Conservation (phyloP, 2,113 vertebrate species). For the Indri indri region DNA sequence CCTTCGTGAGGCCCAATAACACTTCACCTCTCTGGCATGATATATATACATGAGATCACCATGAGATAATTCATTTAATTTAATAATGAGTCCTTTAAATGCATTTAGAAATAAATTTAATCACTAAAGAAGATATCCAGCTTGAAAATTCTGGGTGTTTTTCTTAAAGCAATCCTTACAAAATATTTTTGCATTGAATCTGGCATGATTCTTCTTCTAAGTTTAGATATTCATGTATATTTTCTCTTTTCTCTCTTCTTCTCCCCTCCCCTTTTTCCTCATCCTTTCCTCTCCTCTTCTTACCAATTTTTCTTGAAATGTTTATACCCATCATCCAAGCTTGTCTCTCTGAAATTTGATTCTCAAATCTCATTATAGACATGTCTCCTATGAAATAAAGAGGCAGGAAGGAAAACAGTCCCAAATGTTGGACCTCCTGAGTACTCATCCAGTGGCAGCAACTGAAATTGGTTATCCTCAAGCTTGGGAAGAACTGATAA, state of each 20-base stretch:
- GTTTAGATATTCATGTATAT: neutral
- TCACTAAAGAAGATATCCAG: neutral
- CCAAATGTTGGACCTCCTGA: neutral
- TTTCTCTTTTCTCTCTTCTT: neutral
- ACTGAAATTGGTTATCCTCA: neutral
- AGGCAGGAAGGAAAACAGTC: neutral
- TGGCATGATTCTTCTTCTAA: neutral
- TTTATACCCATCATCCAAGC: neutral
- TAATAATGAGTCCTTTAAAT: slow-evolving; percentile 48
- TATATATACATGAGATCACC: neutral
- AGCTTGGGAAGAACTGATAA: neutral
- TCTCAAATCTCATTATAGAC: neutral
- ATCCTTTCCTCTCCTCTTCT: neutral
- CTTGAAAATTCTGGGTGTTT: slow-evolving; percentile 44
- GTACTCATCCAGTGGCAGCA: neutral
- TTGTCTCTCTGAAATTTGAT: neutral
- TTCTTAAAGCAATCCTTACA: slow-evolving; percentile 6
- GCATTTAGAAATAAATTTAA: slow-evolving; percentile 40
- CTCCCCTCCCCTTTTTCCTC: neutral
- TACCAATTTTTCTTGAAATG: neutral
- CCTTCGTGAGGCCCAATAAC: neutral
- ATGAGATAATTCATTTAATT: slow-evolving; percentile 48
- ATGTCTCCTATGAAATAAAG: neutral
- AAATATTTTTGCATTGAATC: neutral
- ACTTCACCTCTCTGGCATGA: slow-evolving; percentile 18